Base-by-base conservation (phyloP, 2,797 vertebrate species). In the Mormyrops attenuatus region DNA sequence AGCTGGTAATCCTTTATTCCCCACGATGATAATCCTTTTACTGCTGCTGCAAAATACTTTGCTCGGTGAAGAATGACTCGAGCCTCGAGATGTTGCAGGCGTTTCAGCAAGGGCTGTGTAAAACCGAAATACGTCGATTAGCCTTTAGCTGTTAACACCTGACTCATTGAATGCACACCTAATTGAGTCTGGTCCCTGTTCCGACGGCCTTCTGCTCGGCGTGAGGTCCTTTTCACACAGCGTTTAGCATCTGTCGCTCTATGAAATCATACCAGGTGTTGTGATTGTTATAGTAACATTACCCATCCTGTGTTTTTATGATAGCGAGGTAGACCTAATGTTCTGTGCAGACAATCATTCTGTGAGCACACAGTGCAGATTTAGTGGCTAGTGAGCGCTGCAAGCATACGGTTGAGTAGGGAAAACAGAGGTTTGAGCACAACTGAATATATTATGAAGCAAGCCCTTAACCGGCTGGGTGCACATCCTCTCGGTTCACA, bases 131-230 rank as follows among this genome's bases (percentile, higher is more conserved):
- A 26, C 22, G 63, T 52, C 63, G 2, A 22, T 69, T 22, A 38
- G 66, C 88, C 73, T 82, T 89, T 82, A 47, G 38, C 26, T 34
- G 73, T 89, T 77, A 82, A 89, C 66, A 55, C 44, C 41, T 89
- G 49, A 34, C 66, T 88, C 66, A 50, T 49, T 77, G 49, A 53
- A 66, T 20, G 47, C 88, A 80, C 66, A 60, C 41, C 15, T 44
- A 20, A 60, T 60, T 22, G 44, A 84, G 73, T 26, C 50, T 22
- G 50, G 30, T 26, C 5, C 38, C 69, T 49, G 20, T 20, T 44
- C 20, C 22, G 26, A 26, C 2, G 52, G 34, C 11, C 73, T 47
- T 38, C 17, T 49, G n/a, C 49, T 89, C 20, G 38, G 69, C n/a
- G 20, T 5, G 88, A 17, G 73, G 53, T 89, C 20, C 30, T 17